Percentiles rank a stretch among this genome's conserved stretches.
Conservation (phyloP, 2,888 invertebrate genomes). For the Caenorhabditis becei region DNA sequence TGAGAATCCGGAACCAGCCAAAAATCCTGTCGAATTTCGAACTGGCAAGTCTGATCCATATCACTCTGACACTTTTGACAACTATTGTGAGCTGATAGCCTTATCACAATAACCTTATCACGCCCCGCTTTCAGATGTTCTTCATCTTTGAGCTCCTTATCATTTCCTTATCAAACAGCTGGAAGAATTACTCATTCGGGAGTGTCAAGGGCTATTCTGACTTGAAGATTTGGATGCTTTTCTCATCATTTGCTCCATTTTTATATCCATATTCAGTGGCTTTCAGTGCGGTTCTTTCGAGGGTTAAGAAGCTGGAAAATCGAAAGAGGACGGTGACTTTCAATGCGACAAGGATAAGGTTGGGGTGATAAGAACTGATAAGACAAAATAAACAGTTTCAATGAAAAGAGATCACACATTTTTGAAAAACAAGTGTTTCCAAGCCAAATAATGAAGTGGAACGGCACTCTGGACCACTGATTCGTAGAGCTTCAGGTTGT, state of each 20-base stretch:
- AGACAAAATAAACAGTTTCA: no score
- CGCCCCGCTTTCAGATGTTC: constrained; percentile 20
- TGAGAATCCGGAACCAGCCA: constrained; percentile 11
- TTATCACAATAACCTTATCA: background rate
- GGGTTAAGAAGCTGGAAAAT: background rate
- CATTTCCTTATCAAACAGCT: background rate
- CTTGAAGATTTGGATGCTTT: constrained; percentile 4
- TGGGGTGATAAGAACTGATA: no score
- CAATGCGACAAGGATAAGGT: constrained; percentile 22
- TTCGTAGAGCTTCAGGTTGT: constrained; percentile 48
- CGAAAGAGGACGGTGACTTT: constrained; percentile 20
- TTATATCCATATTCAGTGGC: constrained; percentile 34
- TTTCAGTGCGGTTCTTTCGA: constrained; percentile 1
- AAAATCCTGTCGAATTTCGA: constrained; percentile 34
- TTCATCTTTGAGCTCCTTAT: background rate
- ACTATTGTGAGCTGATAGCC: background rate
- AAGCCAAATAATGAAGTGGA: constrained; percentile 46
- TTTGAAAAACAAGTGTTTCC: constrained; percentile 48
- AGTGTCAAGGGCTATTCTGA: background rate
- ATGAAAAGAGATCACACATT: background rate
- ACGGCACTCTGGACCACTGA: constrained; percentile 42
- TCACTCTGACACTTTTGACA: constrained; percentile 1
- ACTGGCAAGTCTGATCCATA: constrained; percentile 17
- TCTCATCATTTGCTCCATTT: constrained; percentile 24
- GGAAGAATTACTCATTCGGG: background rate